phyloP scores from a whole-genome alignment of 2,888 invertebrate species.

The Bhutanitis thaidina region DNA sequence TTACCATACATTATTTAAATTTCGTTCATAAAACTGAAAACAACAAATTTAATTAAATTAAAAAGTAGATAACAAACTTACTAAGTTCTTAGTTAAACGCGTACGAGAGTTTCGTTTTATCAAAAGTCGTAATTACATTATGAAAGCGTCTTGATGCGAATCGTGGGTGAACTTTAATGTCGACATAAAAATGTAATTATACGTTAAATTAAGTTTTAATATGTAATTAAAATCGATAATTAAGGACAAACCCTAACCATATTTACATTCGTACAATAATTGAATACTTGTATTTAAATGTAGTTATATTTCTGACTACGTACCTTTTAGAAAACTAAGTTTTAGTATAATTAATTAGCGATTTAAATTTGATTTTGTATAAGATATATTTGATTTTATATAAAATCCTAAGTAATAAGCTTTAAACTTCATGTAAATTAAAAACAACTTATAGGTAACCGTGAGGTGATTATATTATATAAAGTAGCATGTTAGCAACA shows the following conservation, averaged over 20 bases:
- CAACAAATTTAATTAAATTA: slow-evolving; percentile 14
- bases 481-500: too few species aligned
- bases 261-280: background rate
- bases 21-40: background rate
- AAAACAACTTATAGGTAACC: too few species aligned
- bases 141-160: slow-evolving; percentile 19
- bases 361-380: too few species aligned
- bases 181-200: slow-evolving; percentile 16
- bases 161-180: slow-evolving; percentile 19
- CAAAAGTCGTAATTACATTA: slow-evolving; percentile 20
- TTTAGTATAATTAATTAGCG: too few species aligned
- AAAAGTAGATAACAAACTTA: slow-evolving; percentile 17
- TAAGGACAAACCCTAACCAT: background rate
- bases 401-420: too few species aligned
- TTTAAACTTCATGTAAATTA: too few species aligned
- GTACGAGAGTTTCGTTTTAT: slow-evolving; percentile 20
- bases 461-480: too few species aligned
- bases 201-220: slow-evolving; percentile 6
- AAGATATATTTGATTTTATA: too few species aligned
- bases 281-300: too few species aligned
- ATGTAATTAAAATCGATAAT: slow-evolving; percentile 7
- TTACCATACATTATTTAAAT: background rate
- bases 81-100: slow-evolving; percentile 15
- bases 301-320: too few species aligned
- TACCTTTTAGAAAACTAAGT: too few species aligned